phyloP scores from a whole-genome alignment of 2,888 invertebrate species.

The Clitarchus hookeri region DNA sequence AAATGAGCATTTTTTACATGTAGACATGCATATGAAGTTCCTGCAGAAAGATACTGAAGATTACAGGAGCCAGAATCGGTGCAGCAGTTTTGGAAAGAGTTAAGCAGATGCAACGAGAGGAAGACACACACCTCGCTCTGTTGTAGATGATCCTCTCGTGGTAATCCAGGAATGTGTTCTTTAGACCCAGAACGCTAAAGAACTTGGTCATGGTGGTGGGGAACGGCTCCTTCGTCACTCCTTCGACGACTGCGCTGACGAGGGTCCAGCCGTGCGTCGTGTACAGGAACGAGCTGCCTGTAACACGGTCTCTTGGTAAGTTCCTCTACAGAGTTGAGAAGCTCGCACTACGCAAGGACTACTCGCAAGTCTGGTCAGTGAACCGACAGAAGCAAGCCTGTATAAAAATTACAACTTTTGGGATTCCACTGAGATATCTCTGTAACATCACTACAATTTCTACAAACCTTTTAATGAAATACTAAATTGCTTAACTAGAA shows the following conservation, averaged over 20 bases:
- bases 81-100: not conserved
- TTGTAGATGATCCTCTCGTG: constrained; percentile 57
- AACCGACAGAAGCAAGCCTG: too few relatives aligned
- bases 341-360: too few relatives aligned
- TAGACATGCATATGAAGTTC: not conserved
- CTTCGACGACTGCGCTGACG: constrained; percentile 60
- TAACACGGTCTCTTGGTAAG: not conserved
- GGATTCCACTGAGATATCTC: too few relatives aligned
- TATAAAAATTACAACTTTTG: too few relatives aligned
- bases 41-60: not conserved
- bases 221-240: constrained; percentile 50
- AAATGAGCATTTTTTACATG: not conserved
- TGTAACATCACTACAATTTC: too few relatives aligned
- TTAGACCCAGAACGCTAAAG: constrained; percentile 56
- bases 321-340: too few relatives aligned
- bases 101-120: not conserved
- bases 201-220: constrained; percentile 49
- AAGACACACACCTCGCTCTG: constrained; percentile 54
- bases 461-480: too few relatives aligned
- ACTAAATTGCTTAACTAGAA: too few relatives aligned
- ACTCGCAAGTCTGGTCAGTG: too few relatives aligned
- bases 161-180: constrained; percentile 58
- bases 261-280: constrained; percentile 63
- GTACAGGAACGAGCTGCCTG: constrained; percentile 56
- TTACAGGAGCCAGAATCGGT: not conserved